phyloP scores from a whole-genome alignment of 2,888 invertebrate species.

The Podotricha telesiphe region DNA sequence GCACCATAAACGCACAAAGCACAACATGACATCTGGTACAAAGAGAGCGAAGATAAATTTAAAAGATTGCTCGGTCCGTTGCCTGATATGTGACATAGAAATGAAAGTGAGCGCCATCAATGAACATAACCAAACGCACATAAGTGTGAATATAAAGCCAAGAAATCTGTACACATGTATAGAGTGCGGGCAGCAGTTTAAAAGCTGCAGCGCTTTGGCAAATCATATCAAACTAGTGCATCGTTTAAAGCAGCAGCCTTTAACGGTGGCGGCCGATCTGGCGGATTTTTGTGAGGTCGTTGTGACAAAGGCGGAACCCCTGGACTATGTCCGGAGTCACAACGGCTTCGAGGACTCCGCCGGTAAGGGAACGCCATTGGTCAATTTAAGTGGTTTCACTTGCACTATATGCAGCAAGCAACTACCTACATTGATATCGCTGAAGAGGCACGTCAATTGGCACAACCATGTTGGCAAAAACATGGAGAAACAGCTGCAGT shows the following conservation, averaged over 20 bases:
- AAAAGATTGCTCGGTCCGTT: constrained; percentile 73
- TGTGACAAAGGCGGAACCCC: constrained; percentile 82
- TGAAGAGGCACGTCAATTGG: constrained; percentile 78
- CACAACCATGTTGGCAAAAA: constrained; percentile 72
- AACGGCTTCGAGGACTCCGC: constrained; percentile 74
- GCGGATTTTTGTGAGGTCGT: constrained; percentile 84
- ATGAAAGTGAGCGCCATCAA: constrained; percentile 75
- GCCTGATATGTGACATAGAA: constrained; percentile 73
- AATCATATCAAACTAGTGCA: constrained; percentile 77
- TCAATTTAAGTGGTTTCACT: constrained; percentile 68
- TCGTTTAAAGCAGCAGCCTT: constrained; percentile 58
- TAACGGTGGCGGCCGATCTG: constrained; percentile 56
- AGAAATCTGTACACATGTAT: constrained; percentile 76
- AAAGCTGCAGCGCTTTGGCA: constrained; percentile 69
- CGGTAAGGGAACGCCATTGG: constrained; percentile 49
- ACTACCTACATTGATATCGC: constrained; percentile 71
- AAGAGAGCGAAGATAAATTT: constrained; percentile 72
- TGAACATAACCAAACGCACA: constrained; percentile 75
- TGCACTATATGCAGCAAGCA: constrained; percentile 76
- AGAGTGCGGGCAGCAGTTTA: constrained; percentile 70
- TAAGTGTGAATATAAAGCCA: constrained; percentile 68
- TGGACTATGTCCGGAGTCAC: constrained; percentile 78
- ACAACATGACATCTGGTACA: constrained; percentile 72
- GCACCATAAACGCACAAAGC: constrained; percentile 76
- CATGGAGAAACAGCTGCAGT: constrained; percentile 67